phyloP scores from a whole-genome alignment of 1,140 invertebrate species.

The Akabosia matsudoensis region DNA sequence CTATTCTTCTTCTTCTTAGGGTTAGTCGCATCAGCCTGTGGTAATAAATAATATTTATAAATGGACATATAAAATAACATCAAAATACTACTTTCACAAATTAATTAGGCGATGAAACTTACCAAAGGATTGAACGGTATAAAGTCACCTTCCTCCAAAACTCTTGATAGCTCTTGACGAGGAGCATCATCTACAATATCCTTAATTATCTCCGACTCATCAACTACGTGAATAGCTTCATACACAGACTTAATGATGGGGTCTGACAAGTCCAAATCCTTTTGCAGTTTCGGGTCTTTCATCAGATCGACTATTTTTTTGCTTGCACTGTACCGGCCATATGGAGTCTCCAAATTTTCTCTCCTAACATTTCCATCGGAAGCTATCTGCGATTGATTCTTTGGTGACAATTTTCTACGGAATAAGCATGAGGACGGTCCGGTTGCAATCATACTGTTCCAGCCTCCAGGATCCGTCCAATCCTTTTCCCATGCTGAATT shows the following conservation, averaged over 20 bases:
- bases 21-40: not conserved
- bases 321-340: constrained; percentile 38
- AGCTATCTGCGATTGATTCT: not conserved
- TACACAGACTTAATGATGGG: constrained; percentile 38
- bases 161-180: constrained; percentile 13
- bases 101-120: not conserved
- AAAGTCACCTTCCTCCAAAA: constrained; percentile 35
- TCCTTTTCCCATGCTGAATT: constrained; percentile 6
- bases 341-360: constrained; percentile 22
- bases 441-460: not conserved
- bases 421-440: not conserved
- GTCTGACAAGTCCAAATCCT: constrained; percentile 31
- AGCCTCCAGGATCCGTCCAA: constrained; percentile 4
- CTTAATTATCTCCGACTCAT: constrained; percentile 13
- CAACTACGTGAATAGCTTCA: constrained; percentile 31
- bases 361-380: not conserved
- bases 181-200: constrained; percentile 2
- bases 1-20: not conserved
- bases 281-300: constrained; percentile 35
- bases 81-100: not conserved
- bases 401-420: not conserved
- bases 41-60: not conserved
- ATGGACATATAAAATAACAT: not conserved
- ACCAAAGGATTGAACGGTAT: constrained; percentile 46
- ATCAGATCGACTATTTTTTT: constrained; percentile 40